A percentile compares a stretch with the other conserved stretches of the same genome.
Evolutionary conservation across 30 jellyfish, hydroid and myxozoan species (phyloP).

Genomic region (Phacellophora camtschatica): DNA sequence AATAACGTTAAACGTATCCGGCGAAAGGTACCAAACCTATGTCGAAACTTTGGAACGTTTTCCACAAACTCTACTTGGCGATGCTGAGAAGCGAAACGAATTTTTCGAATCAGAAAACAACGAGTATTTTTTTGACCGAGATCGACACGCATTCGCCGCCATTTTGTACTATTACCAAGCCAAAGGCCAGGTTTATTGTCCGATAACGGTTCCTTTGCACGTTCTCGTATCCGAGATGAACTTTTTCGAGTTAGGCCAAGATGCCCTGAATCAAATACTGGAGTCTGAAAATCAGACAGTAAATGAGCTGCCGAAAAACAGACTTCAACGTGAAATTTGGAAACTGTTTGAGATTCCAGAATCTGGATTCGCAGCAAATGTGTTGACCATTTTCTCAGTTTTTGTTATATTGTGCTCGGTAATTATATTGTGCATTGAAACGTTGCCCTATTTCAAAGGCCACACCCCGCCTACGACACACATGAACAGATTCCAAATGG

Average conservation of each 20-base stretch:
- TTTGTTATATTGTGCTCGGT: slow-evolving; percentile 71
- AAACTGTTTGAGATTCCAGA: slow-evolving; percentile 90
- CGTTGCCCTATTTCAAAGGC: slow-evolving; percentile 77
- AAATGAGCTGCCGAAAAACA: slow-evolving; percentile 72
- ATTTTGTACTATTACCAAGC: slow-evolving; percentile 85
- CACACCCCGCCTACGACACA: slow-evolving; percentile 3
- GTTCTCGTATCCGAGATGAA: slow-evolving; percentile 86
- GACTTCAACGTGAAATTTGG: slow-evolving; percentile 81
- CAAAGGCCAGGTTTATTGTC: slow-evolving; percentile 89
- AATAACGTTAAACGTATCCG: slow-evolving; percentile 91
- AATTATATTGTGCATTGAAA: slow-evolving; percentile 82
- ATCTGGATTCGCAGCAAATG: slow-evolving; percentile 84
- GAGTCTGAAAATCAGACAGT: slow-evolving; percentile 60
- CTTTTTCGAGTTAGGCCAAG: slow-evolving; percentile 88
- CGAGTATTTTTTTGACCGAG: slow-evolving; percentile 95
- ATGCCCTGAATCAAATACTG: slow-evolving; percentile 81
- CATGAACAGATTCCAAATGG: not conserved
- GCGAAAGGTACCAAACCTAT: slow-evolving; percentile 91
- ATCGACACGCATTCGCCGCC: slow-evolving; percentile 89
- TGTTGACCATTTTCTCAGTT: slow-evolving; percentile 81
- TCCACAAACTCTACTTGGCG: slow-evolving; percentile 92
- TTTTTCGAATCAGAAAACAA: slow-evolving; percentile 75
- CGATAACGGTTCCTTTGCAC: slow-evolving; percentile 90
- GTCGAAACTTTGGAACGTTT: slow-evolving; percentile 81
- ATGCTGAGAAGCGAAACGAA: slow-evolving; percentile 44